A percentile compares a stretch with the other conserved stretches of the same genome.
Evolutionary conservation across 2,113 vertebrate species (phyloP).

Genomic region (Uropsilus gracilis): DNA sequence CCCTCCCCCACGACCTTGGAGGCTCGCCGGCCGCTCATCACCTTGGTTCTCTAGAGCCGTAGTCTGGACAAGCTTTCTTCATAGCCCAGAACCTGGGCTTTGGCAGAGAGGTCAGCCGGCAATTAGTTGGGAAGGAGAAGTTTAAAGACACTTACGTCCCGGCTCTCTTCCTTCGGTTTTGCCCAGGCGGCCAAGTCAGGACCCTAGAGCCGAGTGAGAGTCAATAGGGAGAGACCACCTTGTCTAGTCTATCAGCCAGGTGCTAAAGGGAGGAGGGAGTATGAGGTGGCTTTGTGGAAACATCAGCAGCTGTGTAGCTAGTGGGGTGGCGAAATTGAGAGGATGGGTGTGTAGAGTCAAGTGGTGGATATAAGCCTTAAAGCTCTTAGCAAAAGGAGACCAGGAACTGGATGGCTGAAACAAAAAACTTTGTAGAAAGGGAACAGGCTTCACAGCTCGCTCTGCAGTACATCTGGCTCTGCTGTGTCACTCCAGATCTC

Average conservation of each 20-base stretch:
- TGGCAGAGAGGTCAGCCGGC: not conserved
- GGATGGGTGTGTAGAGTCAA: not conserved
- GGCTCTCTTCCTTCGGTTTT: not conserved
- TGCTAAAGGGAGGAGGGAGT: not conserved
- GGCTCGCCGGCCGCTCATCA: not conserved
- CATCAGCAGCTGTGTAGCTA: constrained; percentile 1
- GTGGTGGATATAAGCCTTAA: not conserved
- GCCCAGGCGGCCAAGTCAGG: not conserved
- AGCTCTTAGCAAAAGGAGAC: not conserved
- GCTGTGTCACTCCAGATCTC: constrained; percentile 64
- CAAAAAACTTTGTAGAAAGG: not conserved
- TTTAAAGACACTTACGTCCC: not conserved
- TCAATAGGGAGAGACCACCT: not conserved
- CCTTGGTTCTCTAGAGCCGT: not conserved
- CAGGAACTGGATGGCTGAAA: not conserved
- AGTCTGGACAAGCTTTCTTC: not conserved
- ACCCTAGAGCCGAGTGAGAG: not conserved
- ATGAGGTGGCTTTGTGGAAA: not conserved
- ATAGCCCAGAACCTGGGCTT: not conserved
- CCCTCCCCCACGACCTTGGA: constrained; percentile 70
- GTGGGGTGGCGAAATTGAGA: not conserved
- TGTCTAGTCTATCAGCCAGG: not conserved
- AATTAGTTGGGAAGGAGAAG: not conserved
- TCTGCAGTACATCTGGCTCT: not conserved
- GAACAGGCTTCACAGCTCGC: not conserved